A percentile compares a stretch with the other conserved stretches of the same genome.
Conservation (phyloP, 2,797 vertebrate genomes). For the Adrianichthys oophorus region DNA sequence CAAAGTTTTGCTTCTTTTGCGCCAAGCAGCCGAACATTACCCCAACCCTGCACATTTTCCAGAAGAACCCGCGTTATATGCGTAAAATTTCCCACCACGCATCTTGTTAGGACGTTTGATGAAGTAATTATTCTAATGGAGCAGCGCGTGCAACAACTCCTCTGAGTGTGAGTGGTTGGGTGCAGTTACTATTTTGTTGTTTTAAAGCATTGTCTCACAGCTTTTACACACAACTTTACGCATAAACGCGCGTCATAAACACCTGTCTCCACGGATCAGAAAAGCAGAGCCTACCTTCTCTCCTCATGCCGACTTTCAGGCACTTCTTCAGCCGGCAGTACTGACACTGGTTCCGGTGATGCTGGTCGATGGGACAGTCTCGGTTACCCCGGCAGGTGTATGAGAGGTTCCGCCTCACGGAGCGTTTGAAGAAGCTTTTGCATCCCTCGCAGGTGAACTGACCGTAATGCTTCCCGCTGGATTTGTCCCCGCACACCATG, state of each 20-base stretch:
- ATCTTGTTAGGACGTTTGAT: neutral
- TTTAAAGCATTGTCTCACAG: neutral
- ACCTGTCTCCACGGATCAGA: neutral
- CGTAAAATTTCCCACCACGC: neutral
- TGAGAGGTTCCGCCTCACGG: constrained; percentile 85
- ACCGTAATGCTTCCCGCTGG: constrained; percentile 88
- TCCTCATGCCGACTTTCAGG: constrained; percentile 87
- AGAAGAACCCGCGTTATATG: neutral
- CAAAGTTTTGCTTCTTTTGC: too few species aligned
- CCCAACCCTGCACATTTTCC: too few species aligned
- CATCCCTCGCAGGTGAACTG: constrained; percentile 90
- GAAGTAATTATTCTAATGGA: too few species aligned
- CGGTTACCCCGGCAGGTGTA: constrained; percentile 88
- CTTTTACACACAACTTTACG: constrained; percentile 35
- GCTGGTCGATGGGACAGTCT: constrained; percentile 88
- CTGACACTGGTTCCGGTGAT: constrained; percentile 88
- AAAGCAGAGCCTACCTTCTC: constrained; percentile 67
- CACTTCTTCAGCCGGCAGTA: constrained; percentile 89
- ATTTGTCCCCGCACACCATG: constrained; percentile 88
- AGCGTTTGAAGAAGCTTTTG: constrained; percentile 92
- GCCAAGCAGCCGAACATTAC: too few species aligned
- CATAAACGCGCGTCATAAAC: neutral
- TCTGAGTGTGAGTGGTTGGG: too few species aligned
- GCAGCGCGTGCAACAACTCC: too few species aligned
- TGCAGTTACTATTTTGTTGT: neutral